Evolutionary conservation across 2,888 invertebrate genomes (phyloP), one percentile per base, ranked within the genome.

Genomic region (Leptura quadrifasciata): DNA sequence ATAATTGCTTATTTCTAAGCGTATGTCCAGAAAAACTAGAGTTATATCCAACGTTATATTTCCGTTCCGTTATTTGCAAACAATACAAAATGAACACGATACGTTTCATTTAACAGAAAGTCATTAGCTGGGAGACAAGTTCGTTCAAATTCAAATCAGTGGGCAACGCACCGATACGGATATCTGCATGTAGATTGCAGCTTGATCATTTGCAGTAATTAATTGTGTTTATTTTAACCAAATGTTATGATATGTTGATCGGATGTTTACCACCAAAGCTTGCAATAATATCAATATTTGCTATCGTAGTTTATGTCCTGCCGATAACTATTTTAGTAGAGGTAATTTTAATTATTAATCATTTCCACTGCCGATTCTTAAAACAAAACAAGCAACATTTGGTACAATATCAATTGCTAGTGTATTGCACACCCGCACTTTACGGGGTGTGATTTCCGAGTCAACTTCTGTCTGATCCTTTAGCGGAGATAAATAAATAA

Each of bases 131-230:
- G 74, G 52, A 57, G 74, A 15, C 39, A 69, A 64, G 73, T 77
- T 77, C 72, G 75, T 77, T 77, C 76, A 77, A 80, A 80, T 79
- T 80, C 76, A 76, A 77, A 80, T 77, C 70, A 71, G 63, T 18
- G 78, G 72, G 65, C 75, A 76, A 79, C 55, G 71, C 72, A 74
- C 70, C 58, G 74, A 69, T 71, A 73, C 73, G 68, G 31, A 73
- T 69, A 76, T 76, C 67, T 63, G 68, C 63, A 70, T 73, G 63
- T 57, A 76, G 54, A 76, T 68, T 72, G 69, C 24, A 74, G 54
- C 63, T 74, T 68, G 70, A 74, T 74, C 76, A 69, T 69, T 76
- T 69, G 24, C 64, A 63, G 52, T 74, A 74, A 76, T 76, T 70
- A 76, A 73, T 76, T 70, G 74, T 61, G 63, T 74, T 69, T 76